Conservation (phyloP, 92 coral and sea anemone genomes). For the Porites evermanni region DNA sequence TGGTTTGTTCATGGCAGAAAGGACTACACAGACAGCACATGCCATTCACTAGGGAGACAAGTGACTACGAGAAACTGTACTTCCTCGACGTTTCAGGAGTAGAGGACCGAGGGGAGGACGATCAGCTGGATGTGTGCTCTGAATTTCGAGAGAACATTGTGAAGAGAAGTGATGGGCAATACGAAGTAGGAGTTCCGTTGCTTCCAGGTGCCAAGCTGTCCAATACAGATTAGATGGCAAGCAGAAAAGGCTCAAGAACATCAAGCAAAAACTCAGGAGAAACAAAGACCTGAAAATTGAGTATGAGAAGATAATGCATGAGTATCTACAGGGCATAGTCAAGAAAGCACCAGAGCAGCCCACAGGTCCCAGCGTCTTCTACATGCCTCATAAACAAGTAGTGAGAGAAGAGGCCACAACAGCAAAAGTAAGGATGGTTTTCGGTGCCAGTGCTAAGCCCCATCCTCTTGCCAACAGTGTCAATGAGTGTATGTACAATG, state of each 20-base stretch:
- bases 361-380: no score
- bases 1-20: background rate
- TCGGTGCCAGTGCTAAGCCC: constrained; percentile 11
- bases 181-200: constrained; percentile 65
- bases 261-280: constrained; percentile 42
- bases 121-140: constrained; percentile 37
- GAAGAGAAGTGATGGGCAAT: constrained; percentile 26
- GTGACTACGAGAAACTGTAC: constrained; percentile 15
- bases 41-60: constrained; percentile 33
- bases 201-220: constrained; percentile 53
- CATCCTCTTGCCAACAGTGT: no score
- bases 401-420: constrained; percentile 57
- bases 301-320: constrained; percentile 26
- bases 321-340: constrained; percentile 15
- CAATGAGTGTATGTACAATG: no score
- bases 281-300: constrained; percentile 26
- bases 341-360: background rate
- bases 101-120: constrained; percentile 27
- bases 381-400: background rate
- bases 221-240: constrained; percentile 41
- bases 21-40: constrained; percentile 12
- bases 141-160: constrained; percentile 26
- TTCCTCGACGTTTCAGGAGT: background rate
- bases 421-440: constrained; percentile 65
- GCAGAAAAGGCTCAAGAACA: constrained; percentile 37